Conservation (phyloP, 2,797 vertebrate genomes). For the Chaetophractus vellerosus region DNA sequence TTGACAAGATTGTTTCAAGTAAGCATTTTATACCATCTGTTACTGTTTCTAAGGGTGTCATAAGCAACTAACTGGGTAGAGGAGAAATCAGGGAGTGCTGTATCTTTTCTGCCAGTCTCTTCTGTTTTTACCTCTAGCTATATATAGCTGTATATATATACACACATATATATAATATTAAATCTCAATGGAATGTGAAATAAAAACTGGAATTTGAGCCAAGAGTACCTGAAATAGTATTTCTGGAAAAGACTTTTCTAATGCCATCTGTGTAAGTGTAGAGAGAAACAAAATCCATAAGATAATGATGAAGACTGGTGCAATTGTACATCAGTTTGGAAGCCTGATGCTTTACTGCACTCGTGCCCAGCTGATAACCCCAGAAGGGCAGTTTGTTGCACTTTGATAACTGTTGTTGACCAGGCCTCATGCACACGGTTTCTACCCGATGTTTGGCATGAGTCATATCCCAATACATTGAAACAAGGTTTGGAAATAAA, state of each 20-base stretch:
- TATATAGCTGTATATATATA: background rate
- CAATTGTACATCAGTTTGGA: background rate
- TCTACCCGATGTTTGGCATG: background rate
- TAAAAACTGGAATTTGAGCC: constrained; percentile 66
- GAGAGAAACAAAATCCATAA: background rate
- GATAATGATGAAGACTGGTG: background rate
- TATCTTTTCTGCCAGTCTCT: background rate
- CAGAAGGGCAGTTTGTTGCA: background rate
- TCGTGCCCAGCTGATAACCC: background rate
- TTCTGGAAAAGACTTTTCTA: background rate
- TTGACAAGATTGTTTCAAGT: constrained; percentile 50
- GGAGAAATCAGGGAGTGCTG: background rate
- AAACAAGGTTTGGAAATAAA: constrained; percentile 68
- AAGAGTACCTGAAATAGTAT: constrained; percentile 55
- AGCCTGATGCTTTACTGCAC: background rate
- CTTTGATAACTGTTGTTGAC: background rate
- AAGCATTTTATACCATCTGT: constrained; percentile 58
- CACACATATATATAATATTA: constrained; percentile 27
- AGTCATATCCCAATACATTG: accelerated
- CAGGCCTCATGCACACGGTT: background rate
- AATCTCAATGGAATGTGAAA: constrained; percentile 69
- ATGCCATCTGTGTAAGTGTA: background rate
- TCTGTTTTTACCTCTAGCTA: constrained; percentile 44
- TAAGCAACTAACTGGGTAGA: background rate
- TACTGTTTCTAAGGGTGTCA: constrained; percentile 46